Base-by-base conservation (phyloP, 1,140 invertebrate genomes). In the Pissodes strobi region DNA sequence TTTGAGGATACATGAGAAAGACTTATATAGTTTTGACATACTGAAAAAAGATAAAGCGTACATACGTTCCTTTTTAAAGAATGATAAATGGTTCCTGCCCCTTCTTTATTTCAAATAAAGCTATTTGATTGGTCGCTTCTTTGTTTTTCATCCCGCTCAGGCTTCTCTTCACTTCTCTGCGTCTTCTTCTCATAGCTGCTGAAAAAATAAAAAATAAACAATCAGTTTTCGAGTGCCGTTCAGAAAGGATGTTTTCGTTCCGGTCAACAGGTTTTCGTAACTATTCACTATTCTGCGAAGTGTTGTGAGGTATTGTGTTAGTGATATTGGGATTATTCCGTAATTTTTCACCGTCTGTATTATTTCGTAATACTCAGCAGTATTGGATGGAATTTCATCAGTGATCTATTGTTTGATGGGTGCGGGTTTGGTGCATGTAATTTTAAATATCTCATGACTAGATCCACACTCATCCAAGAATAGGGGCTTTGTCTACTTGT, bases 381-480 rank as follows among this genome's bases (percentile, higher is more conserved):
- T n/a, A n/a, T n/a, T n/a, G n/a, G n/a, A n/a, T n/a, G n/a, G n/a
- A n/a, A n/a, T n/a, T n/a, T n/a, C n/a, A n/a, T n/a, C n/a, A 56
- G 22, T 19, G 30, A 18, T 45, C 57, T 62, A 43, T 62, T 74
- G 73, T 76, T 76, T 64, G 73, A 64, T 76, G 74, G 67, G 73
- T 76, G 74, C 53, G 73, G 74, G 74, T 76, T 72, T 74, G 66
- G 74, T 76, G 57, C 74, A 76, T 74, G 74, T 76, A 71, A 60
- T 21, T 59, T 65, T 68, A 70, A 61, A 61, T 58, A 59, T 38
- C 15, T 70, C 74, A 74, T 76, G 74, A 76, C 74, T 76, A 76
- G 74, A 76, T 76, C 74, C 74, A 76, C 74, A 76, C 74, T 76
- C 74, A 76, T 76, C 73, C 72, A 76, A 74, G 72, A 76, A 70